Evolutionary conservation across 2,113 vertebrate genomes (phyloP).

Genomic region (Zeus faber): DNA sequence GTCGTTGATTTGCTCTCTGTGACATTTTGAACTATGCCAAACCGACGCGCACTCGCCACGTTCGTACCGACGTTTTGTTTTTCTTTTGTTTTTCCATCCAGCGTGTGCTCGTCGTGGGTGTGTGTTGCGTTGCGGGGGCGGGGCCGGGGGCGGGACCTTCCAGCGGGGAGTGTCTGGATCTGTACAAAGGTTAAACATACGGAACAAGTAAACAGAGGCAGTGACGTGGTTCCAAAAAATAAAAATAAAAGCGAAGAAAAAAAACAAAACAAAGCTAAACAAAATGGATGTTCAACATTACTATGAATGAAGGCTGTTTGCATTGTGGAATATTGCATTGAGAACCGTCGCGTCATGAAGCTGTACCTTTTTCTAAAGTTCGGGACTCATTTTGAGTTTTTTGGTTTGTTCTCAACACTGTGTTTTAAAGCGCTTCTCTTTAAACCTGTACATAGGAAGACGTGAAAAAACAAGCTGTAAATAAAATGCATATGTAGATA

Average conservation of each 20-base stretch:
- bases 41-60: slow-evolving; percentile 31
- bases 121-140: neutral
- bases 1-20: slow-evolving; percentile 39
- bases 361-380: slow-evolving; percentile 71
- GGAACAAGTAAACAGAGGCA: slow-evolving; percentile 47
- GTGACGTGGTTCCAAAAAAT: slow-evolving; percentile 52
- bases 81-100: slow-evolving; percentile 31
- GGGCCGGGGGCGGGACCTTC: slow-evolving; percentile 45
- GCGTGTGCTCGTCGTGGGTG: slow-evolving; percentile 34
- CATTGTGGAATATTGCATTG: slow-evolving; percentile 76
- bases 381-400: neutral
- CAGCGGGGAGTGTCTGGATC: slow-evolving; percentile 53
- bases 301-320: slow-evolving; percentile 71
- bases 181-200: slow-evolving; percentile 58
- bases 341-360: slow-evolving; percentile 63
- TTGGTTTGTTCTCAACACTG: slow-evolving; percentile 75
- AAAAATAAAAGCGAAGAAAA: slow-evolving; percentile 35
- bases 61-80: slow-evolving; percentile 22
- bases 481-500: slow-evolving; percentile 98
- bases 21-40: slow-evolving; percentile 49
- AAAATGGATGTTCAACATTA: slow-evolving; percentile 57
- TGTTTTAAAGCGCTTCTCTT: slow-evolving; percentile 88
- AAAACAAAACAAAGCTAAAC: too few species aligned
- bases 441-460: slow-evolving; percentile 90
- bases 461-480: slow-evolving; percentile 85